A percentile compares a stretch with the other conserved stretches of the same genome.
Evolutionary conservation across 2,888 invertebrate species (phyloP).

Genomic region (Schizaphis graminum): DNA sequence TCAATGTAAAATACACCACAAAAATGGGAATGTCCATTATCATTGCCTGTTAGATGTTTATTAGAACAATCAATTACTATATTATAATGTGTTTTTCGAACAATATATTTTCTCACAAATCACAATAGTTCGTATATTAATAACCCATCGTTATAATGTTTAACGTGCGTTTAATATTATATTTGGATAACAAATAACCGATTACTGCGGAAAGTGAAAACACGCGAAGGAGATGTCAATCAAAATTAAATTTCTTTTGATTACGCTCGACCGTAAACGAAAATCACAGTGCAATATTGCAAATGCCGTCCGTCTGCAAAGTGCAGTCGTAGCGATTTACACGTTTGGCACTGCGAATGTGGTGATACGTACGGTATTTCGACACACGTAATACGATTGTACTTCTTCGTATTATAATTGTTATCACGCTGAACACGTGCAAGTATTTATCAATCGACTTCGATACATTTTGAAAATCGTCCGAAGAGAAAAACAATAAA

Average conservation of each 20-base stretch:
- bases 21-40: background rate
- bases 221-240: background rate
- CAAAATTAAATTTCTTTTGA: background rate
- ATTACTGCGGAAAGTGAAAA: background rate
- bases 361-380: background rate
- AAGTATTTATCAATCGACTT: background rate
- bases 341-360: background rate
- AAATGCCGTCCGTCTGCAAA: background rate
- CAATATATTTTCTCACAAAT: background rate
- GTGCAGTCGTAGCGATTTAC: background rate
- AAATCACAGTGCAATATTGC: background rate
- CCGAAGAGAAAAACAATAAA: background rate
- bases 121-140: background rate
- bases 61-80: background rate
- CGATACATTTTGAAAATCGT: slow-evolving; percentile 33
- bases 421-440: background rate
- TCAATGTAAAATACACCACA: background rate
- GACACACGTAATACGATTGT: background rate
- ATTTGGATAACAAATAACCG: background rate
- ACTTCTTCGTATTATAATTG: background rate
- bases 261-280: background rate
- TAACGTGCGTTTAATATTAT: background rate
- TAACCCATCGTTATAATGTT: background rate
- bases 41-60: background rate
- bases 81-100: background rate